Percentiles rank a stretch among this genome's conserved stretches.
phyloP scores from a whole-genome alignment of 2,113 vertebrate species.

The Oenanthe melanoleuca region DNA sequence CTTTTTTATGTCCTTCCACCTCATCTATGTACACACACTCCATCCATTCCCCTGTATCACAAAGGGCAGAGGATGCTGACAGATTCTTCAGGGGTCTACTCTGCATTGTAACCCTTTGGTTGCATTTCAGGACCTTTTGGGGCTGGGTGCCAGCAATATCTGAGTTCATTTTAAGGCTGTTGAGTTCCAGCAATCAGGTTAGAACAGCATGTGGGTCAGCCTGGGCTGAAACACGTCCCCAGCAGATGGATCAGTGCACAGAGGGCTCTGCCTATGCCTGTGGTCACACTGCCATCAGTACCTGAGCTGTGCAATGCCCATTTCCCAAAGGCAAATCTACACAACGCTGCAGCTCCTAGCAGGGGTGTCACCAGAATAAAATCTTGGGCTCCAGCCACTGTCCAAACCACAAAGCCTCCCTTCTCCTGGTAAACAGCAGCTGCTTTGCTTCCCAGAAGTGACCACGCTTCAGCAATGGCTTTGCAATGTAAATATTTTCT shows the following conservation, averaged over 20 bases:
- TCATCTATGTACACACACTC: background rate
- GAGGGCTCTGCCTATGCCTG: background rate
- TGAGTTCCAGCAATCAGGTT: background rate
- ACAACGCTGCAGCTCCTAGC: background rate
- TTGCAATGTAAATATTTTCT: conserved; percentile 12
- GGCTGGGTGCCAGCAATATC: background rate
- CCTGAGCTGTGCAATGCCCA: background rate
- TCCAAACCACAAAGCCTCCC: conserved; percentile 36
- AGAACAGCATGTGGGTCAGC: background rate
- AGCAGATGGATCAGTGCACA: background rate
- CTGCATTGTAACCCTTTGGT: background rate
- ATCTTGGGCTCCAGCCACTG: conserved; percentile 8
- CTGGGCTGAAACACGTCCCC: background rate
- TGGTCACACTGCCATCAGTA: background rate
- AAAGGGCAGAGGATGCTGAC: background rate
- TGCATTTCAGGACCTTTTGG: background rate
- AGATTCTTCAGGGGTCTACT: background rate
- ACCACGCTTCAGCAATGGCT: background rate
- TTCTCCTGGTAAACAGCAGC: conserved; percentile 43
- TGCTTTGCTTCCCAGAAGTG: conserved; percentile 55
- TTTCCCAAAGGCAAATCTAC: background rate
- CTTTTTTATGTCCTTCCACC: background rate
- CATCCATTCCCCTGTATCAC: background rate
- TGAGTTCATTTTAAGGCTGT: background rate
- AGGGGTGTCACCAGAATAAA: conserved; percentile 24